Base-by-base conservation (phyloP, 2,113 vertebrate species). In the Tursiops truncatus region DNA sequence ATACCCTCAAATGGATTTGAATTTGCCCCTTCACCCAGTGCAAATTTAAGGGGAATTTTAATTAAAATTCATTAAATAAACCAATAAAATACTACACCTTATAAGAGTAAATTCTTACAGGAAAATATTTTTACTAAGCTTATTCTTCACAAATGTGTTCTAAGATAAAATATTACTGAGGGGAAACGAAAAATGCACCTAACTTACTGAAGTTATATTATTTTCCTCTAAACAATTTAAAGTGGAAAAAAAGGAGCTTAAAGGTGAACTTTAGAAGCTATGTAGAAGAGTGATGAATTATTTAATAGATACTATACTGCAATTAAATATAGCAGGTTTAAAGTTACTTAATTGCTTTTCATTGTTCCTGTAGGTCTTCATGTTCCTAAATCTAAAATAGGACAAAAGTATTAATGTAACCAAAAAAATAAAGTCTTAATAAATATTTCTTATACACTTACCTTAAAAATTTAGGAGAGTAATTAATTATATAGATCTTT, bases 271-370 rank as follows among this genome's bases (percentile, higher is more conserved):
- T 83, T 47, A 93, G 91, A 97, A 85, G 44, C 60, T 81, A 77
- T 21, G 41, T 20, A 94, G 53, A 92, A 77, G 85, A 97, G 50
- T 77, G 74, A 68, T 92, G 56, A 97, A 97, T 96, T 92, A 98
- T 20, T 20, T 92, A 98, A 90, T 1, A 97, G 89, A 67, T 79
- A 94, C 82, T 94, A 95, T 28, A 63, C 56, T 84, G 58, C 60
- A 97, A 85, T 96, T 97, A 97, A 95, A 47, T 68, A 60, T 26
- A 74, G 73, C 95, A 96, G 6, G 87, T 91, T 95, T 97, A 95
- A 95, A 96, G 44, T 96, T 98, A 98, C 95, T 98, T 97, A 97
- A 53, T 90, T 98, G 96, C 25, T 98, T 98, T 98, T 98, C 94
- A 96, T 67, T 95, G 88, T 90, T 53, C 79, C 89, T 96, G 70